Evolutionary conservation across 1,140 invertebrate species (phyloP).

Genomic region (Drosophila carrolli): DNA sequence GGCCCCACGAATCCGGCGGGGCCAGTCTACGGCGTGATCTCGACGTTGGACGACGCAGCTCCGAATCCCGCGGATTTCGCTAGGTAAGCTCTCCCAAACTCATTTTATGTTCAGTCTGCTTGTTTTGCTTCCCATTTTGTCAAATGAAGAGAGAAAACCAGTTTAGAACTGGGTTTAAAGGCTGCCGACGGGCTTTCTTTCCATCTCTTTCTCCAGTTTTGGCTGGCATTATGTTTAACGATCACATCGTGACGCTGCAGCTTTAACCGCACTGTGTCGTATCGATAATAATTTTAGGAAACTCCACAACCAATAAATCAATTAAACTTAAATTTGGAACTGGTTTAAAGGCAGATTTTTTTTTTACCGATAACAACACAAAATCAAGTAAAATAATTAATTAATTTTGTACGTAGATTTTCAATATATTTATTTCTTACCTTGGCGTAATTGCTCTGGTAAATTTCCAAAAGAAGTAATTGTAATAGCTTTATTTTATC

Average conservation of each 20-base stretch:
- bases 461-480: too few species aligned
- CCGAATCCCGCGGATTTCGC: slow-evolving; percentile 29
- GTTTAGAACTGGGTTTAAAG: slow-evolving; percentile 15
- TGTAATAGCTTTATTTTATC: too few species aligned
- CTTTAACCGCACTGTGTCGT: neutral
- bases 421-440: too few species aligned
- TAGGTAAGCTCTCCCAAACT: slow-evolving; percentile 36
- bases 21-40: slow-evolving; percentile 70
- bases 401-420: too few species aligned
- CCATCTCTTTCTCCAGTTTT: neutral
- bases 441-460: too few species aligned
- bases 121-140: slow-evolving; percentile 2
- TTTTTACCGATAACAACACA: too few species aligned
- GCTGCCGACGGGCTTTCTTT: slow-evolving; percentile 4
- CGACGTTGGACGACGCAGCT: slow-evolving; percentile 58
- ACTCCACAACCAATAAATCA: too few species aligned
- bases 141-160: slow-evolving; percentile 10
- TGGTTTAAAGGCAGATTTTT: too few species aligned
- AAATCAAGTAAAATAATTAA: too few species aligned
- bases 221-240: neutral
- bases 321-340: too few species aligned
- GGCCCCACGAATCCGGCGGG: slow-evolving; percentile 19
- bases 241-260: neutral
- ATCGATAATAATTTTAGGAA: too few species aligned
- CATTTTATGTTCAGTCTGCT: too few species aligned